Percentiles rank a stretch among this genome's conserved stretches.
phyloP scores from a whole-genome alignment of 2,888 invertebrate species.

The Galeruca laticollis region DNA sequence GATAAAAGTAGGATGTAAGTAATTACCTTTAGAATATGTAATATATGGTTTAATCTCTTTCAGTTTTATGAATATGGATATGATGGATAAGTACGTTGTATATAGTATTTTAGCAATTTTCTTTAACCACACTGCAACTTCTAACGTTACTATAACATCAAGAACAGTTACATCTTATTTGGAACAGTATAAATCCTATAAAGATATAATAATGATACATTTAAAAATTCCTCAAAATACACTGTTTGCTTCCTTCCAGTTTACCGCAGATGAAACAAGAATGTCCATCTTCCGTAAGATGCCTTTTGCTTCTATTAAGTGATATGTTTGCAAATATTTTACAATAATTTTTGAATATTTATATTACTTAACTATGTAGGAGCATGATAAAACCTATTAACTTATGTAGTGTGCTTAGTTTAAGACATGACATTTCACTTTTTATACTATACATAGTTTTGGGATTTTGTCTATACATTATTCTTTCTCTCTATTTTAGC shows the following conservation, averaged over 20 bases:
- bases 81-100: slow-evolving; percentile 7
- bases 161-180: slow-evolving; percentile 57
- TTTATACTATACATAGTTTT: slow-evolving; percentile 7
- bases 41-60: not conserved
- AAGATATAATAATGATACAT: slow-evolving; percentile 60
- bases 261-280: slow-evolving; percentile 60
- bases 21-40: not conserved
- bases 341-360: not conserved
- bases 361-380: no score
- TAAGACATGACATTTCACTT: not conserved
- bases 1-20: slow-evolving; percentile 13
- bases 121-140: slow-evolving; percentile 14
- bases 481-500: slow-evolving; percentile 51
- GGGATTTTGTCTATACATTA: not conserved
- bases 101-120: slow-evolving; percentile 19
- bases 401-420: no score
- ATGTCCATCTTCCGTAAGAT: slow-evolving; percentile 61
- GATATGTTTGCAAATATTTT: no score
- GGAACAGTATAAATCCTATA: slow-evolving; percentile 60
- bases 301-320: not conserved
- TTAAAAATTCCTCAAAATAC: slow-evolving; percentile 61
- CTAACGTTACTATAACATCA: slow-evolving; percentile 47
- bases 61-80: slow-evolving; percentile 12
- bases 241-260: slow-evolving; percentile 61
- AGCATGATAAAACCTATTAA: no score